A percentile compares a stretch with the other conserved stretches of the same genome.
phyloP scores from a whole-genome alignment of 2,888 invertebrate species.

The Caenorhabditis sp. region DNA sequence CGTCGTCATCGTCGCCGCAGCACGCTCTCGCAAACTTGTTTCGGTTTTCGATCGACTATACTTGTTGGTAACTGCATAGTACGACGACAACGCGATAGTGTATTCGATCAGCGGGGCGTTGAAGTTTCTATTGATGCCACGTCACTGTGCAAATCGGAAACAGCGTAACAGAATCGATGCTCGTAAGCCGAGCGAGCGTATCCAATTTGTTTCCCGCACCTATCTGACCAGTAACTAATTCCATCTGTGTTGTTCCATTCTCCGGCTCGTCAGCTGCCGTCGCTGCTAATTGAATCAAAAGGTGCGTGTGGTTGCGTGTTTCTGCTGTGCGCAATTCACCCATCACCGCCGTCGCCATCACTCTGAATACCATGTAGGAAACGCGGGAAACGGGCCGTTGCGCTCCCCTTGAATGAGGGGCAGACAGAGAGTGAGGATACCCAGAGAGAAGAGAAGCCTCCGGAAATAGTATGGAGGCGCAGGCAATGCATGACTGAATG shows the following conservation, averaged over 20 bases:
- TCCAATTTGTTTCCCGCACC: not conserved
- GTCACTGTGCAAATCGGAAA: not conserved
- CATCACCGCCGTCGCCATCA: conserved; percentile 2
- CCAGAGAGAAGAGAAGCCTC: conserved; percentile 10
- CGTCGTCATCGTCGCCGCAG: not conserved
- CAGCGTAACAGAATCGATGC: not conserved
- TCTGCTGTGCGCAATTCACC: not conserved
- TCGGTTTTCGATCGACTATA: conserved; percentile 49
- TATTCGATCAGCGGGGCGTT: not conserved
- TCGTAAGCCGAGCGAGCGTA: too few relatives aligned
- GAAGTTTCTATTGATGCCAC: not conserved
- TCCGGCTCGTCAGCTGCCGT: not conserved
- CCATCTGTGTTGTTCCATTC: not conserved
- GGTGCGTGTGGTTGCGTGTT: conserved; percentile 1
- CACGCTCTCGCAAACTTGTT: conserved; percentile 48
- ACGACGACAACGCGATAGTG: not conserved
- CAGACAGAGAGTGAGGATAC: not conserved
- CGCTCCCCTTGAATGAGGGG: conserved; percentile 4
- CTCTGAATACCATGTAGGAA: conserved; percentile 47
- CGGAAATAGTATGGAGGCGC: conserved; percentile 49
- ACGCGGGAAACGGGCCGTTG: conserved; percentile 26
- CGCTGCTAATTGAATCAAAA: conserved; percentile 10
- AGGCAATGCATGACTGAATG: conserved; percentile 45
- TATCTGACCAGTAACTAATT: conserved; percentile 1
- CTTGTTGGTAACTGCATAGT: conserved; percentile 32